Evolutionary conservation across 2,113 vertebrate genomes (phyloP), one percentile per base, ranked within the genome.

Genomic region (Murina feae): DNA sequence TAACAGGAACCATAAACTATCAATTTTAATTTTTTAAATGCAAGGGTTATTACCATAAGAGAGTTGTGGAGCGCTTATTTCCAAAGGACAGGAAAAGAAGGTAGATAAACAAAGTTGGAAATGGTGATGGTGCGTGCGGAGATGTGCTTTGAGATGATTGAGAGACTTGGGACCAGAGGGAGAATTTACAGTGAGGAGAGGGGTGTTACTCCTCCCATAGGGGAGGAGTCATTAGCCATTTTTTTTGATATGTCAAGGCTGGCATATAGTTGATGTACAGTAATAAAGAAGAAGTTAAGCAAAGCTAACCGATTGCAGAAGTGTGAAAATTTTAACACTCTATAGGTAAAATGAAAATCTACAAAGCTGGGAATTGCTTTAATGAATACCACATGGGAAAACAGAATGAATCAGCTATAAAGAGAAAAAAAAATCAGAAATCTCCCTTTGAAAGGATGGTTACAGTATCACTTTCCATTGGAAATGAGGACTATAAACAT

Each of bases 321-420:
- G 63, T 96, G 95, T 93, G 74, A 96, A 95, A 89, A 72, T 90
- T 86, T 96, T 90, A 97, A 66, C 90, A 80, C 80, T 83, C 91
- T 93, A 71, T 82, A 88, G 72, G 94, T 94, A 90, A 53, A 93
- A 92, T 76, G 55, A 93, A 97, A 96, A 96, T 96, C 94, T 97
- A 90, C 92, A 60, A 96, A 94, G 85, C 51, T 93, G 90, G 69
- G 51, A 94, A 86, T 85, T 96, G 69, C n/a, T 86, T 94, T 96
- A 97, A 97, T 93, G 93, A 96, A 95, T 94, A 92, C 92, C 97
- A 96, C 86, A 95, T 97, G 97, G 93, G 75, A 95, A 97, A 95
- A 86, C 3, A 96, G 75, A 92, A 93, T 79, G 83, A 94, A 66
- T 44, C 95, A 82, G 68, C 58, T 86, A 80, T 55, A n/a, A 68